Evolutionary conservation across 2,797 vertebrate species (phyloP), one percentile per base, ranked within the genome.

Genomic region (Myotis vivesi): DNA sequence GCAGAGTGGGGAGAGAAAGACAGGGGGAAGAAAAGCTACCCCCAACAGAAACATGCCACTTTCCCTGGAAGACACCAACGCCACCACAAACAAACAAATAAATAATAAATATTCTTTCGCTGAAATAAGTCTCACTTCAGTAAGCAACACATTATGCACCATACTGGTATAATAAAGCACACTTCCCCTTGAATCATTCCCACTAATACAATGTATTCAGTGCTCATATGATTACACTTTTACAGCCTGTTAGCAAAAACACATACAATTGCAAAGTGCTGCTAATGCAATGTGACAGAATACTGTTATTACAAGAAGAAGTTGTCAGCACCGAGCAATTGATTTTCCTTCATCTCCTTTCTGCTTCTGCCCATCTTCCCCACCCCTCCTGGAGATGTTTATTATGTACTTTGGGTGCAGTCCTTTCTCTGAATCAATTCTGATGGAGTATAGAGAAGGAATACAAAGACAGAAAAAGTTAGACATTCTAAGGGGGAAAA

Each of bases 171-270:
- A 97, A 97, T 97, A 97, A 96, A 96, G 92, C 44, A 6, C 96
- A 95, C 92, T 95, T 86, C 94, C 81, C 88, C 77, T 94, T 64
- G 86, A 96, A 96, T 97, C 95, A 97, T 95, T 84, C 88, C 94
- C 94, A 92, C 93, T 91, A 96, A 97, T 97, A 97, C 97, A 97
- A 97, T 96, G 96, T 88, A 97, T 97, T 97, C 97, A 92, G 96
- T 93, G 97, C 91, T 96, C 96, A 95, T 96, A 96, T 97, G 96
- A 97, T 97, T 97, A 97, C 89, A 96, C 97, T 97, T 97, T 97
- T 97, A 97, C 95, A 97, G 97, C 97, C 96, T 96, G 97, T 97
- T 97, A 97, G 96, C 97, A 97, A 97, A 96, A 97, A 96, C 93
- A 97, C 97, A 97, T 79, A 96, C 96, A 96, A 97, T 95, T 96